Conservation (phyloP, 2,888 invertebrate species). For the Stenodema calcarata region DNA sequence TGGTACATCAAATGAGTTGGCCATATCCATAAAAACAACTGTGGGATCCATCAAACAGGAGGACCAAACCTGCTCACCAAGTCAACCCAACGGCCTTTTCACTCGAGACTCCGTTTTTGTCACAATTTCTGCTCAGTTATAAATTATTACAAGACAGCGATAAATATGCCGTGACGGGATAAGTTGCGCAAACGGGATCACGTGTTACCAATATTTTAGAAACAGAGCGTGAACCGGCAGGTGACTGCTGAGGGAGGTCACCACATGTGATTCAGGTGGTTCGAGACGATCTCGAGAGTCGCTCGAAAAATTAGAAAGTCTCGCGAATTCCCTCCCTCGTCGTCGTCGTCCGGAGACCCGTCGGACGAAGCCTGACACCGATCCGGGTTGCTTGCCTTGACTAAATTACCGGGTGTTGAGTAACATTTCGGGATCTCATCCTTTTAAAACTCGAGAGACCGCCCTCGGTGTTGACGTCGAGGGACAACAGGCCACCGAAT, state of each 20-base stretch:
- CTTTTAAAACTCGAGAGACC: background rate
- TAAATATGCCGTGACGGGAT: background rate
- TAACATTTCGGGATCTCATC: background rate
- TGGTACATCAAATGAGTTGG: no score
- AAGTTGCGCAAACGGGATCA: background rate
- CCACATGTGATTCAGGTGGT: background rate
- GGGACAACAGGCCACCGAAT: background rate
- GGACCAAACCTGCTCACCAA: no score
- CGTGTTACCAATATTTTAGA: background rate
- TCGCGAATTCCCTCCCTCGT: background rate
- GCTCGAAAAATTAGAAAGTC: background rate
- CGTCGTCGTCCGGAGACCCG: background rate
- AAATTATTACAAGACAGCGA: background rate
- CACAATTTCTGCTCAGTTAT: no score
- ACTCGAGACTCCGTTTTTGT: no score
- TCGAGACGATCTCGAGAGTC: background rate
- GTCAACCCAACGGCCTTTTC: no score
- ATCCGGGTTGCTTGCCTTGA: constrained; percentile 16
- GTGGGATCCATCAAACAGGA: no score
- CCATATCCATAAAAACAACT: no score
- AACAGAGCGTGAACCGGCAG: background rate
- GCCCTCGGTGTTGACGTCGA: background rate
- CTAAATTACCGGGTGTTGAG: constrained; percentile 12
- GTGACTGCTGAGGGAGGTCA: background rate
- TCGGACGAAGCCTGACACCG: constrained; percentile 1